phyloP scores from a whole-genome alignment of 2,113 vertebrate genomes.

The Scartelaos histophorus region DNA sequence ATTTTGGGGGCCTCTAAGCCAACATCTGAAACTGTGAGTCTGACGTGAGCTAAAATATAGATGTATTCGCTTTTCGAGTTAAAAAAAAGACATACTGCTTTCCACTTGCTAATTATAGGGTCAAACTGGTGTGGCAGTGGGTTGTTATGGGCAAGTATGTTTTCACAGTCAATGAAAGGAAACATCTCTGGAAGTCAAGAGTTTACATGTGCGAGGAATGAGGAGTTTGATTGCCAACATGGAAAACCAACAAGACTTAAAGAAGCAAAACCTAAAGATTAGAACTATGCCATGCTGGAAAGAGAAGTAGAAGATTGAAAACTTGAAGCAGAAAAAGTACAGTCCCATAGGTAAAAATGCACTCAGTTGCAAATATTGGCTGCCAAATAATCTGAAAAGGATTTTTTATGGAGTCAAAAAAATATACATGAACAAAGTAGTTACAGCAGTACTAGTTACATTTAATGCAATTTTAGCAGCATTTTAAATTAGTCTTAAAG shows the following conservation, averaged over 20 bases:
- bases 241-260: not conserved
- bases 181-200: not conserved
- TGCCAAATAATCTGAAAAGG: too few species aligned
- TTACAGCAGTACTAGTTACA: too few species aligned
- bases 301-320: too few species aligned
- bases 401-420: too few species aligned
- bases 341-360: too few species aligned
- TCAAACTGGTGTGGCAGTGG: constrained; percentile 15
- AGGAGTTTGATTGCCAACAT: not conserved
- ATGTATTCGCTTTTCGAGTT: not conserved
- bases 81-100: not conserved
- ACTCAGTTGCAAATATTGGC: too few species aligned
- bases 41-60: not conserved
- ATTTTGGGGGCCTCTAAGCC: not conserved
- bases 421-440: too few species aligned
- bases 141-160: constrained; percentile 16
- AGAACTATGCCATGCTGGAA: too few species aligned
- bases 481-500: too few species aligned
- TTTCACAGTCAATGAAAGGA: constrained; percentile 12
- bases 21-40: not conserved
- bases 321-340: too few species aligned
- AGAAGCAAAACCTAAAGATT: not conserved
- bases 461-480: too few species aligned
- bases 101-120: constrained; percentile 20
- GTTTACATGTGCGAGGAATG: constrained; percentile 3